Evolutionary conservation across 92 coral and sea anemone genomes (phyloP), one percentile per base, ranked within the genome.

Genomic region (Palythoa heliodiscus): DNA sequence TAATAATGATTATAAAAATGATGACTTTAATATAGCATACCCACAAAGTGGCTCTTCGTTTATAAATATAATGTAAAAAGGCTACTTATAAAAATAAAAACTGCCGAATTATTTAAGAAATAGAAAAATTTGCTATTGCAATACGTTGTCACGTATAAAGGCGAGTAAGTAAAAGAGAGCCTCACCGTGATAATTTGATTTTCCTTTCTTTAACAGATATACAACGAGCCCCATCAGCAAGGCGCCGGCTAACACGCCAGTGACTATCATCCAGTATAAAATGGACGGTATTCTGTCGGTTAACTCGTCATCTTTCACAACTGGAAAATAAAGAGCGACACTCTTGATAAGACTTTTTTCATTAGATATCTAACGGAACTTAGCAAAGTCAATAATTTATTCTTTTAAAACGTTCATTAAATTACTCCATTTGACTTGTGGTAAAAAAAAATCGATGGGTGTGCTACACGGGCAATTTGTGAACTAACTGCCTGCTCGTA

Each of bases 241-340:
- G 7, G 57, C 8, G 83, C 83, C 83, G 2, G 83, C 71, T 6
- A 63, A 63, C 35, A 66, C 83, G 11, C 83, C 83, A 57, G 83
- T 73, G 83, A 58, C 20, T 78, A 78, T 78, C 38, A 78, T 78
- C 83, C 83, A 78, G 23, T 64, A 78, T 73, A 23, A 12, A 40
- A 63, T 40, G 12, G 60, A 11, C 39, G 73, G 83, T 9, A 11
- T 25, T 39, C 9, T 64, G 19, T 43, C 7, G n/a, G 17, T 23
- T 57, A 43, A 39, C 35, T 63, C 73, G 14, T 60, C 72, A 12
- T 40, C 55, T 12, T 23, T 1, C 9, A 39, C 71, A 39, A 63
- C 71, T 61, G 39, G 11, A 78, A 78, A 53, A 52, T 11, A 50
- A 43, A 23, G 47, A 48, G 7, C 17, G 37, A 73, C 78, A 73